phyloP scores from a whole-genome alignment of 2,888 invertebrate genomes.

The Ophion obscuratus region DNA sequence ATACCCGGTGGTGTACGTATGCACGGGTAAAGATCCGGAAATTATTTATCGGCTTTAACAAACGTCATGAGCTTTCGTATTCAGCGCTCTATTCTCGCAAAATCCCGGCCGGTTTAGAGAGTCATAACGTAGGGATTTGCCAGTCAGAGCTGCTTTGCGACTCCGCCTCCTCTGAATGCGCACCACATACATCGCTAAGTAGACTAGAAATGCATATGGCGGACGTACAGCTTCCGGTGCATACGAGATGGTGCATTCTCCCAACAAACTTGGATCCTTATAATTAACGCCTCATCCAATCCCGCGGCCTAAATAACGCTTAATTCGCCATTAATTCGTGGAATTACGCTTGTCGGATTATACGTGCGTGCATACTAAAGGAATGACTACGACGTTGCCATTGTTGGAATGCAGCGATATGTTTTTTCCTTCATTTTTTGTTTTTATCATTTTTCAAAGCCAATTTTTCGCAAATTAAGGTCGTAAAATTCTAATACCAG shows the following conservation, averaged over 20 bases:
- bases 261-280: constrained; percentile 23
- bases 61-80: constrained; percentile 19
- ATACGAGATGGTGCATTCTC: constrained; percentile 25
- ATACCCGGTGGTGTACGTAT: neutral
- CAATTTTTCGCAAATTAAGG: too few relatives aligned
- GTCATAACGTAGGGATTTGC: constrained; percentile 62
- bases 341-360: constrained; percentile 19
- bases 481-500: too few relatives aligned
- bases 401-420: neutral
- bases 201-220: constrained; percentile 26
- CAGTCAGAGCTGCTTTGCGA: constrained; percentile 50
- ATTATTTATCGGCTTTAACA: constrained; percentile 52
- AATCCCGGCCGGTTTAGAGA: constrained; percentile 53
- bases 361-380: neutral
- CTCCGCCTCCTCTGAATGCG: constrained; percentile 40
- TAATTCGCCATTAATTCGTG: constrained; percentile 28
- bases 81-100: constrained; percentile 35
- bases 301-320: constrained; percentile 51
- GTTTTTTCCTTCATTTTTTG: too few relatives aligned
- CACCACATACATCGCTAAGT: constrained; percentile 27
- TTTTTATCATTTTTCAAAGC: too few relatives aligned
- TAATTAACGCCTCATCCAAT: constrained; percentile 27
- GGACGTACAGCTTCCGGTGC: neutral
- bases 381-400: neutral
- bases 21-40: neutral